Conservation (phyloP, 2,797 vertebrate genomes). For the Anguilla megastoma region DNA sequence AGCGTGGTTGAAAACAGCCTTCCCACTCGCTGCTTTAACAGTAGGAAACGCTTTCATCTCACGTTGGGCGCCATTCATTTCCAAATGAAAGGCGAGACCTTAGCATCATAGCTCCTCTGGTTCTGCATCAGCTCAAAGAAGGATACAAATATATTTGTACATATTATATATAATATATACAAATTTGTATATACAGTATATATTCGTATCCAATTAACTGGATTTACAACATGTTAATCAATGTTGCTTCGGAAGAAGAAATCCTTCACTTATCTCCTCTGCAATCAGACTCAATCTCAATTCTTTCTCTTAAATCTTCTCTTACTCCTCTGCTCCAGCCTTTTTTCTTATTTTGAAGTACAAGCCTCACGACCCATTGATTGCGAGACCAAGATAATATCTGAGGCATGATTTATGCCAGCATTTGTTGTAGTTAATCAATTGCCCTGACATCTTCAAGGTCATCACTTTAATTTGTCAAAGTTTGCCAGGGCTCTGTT, state of each 20-base stretch:
- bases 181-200: no score
- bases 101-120: background rate
- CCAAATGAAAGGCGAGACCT: conserved; percentile 7
- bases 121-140: background rate
- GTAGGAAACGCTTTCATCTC: background rate
- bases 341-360: background rate
- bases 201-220: background rate
- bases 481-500: background rate
- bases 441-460: background rate
- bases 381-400: background rate
- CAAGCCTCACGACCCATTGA: background rate
- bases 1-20: background rate
- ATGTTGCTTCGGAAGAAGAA: background rate
- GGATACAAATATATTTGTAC: background rate
- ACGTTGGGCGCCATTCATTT: background rate
- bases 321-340: background rate
- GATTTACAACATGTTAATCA: background rate
- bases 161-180: no score
- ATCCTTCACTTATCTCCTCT: background rate
- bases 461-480: background rate
- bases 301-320: background rate
- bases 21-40: background rate
- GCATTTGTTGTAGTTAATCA: background rate
- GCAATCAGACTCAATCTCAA: no score
- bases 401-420: background rate